Conservation (phyloP, 2,113 vertebrate genomes). For the Ornithorhynchus anatinus region DNA sequence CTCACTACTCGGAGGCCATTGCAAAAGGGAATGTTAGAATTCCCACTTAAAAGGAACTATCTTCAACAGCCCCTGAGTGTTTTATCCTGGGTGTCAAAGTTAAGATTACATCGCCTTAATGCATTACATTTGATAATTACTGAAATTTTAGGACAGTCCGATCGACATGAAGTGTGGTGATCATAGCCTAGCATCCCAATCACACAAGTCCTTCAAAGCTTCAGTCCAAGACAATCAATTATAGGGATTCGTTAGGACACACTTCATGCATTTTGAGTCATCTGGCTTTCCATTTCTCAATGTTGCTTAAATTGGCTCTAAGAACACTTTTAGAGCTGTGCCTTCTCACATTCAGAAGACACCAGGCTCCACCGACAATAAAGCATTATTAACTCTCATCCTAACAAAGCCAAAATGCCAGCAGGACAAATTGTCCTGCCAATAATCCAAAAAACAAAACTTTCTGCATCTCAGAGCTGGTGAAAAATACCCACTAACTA, state of each 20-base stretch:
- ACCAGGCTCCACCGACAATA: slow-evolving; percentile 14
- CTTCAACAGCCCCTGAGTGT: no score
- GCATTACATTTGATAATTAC: not conserved
- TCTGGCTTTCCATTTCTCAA: slow-evolving; percentile 36
- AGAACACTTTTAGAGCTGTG: slow-evolving; percentile 43
- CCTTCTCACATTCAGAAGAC: slow-evolving; percentile 20
- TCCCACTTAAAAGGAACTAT: no score
- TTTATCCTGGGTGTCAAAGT: no score
- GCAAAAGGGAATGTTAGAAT: no score
- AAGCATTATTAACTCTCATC: slow-evolving; percentile 34
- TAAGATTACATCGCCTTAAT: no score
- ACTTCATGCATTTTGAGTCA: slow-evolving; percentile 30
- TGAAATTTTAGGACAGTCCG: no score
- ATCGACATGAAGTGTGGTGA: no score
- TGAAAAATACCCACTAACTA: not conserved
- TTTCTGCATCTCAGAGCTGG: not conserved
- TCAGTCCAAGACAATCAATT: slow-evolving; percentile 30
- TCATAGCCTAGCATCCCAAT: slow-evolving; percentile 34
- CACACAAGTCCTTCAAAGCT: slow-evolving; percentile 30
- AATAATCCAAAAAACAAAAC: slow-evolving; percentile 12
- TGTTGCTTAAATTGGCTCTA: slow-evolving; percentile 32
- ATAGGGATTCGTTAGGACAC: slow-evolving; percentile 41
- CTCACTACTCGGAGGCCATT: no score
- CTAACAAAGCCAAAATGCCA: slow-evolving; percentile 33
- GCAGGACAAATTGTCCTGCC: slow-evolving; percentile 16